Evolutionary conservation across 2,888 invertebrate genomes (phyloP), one percentile per base, ranked within the genome.

Genomic region (Nemurella pictetii): DNA sequence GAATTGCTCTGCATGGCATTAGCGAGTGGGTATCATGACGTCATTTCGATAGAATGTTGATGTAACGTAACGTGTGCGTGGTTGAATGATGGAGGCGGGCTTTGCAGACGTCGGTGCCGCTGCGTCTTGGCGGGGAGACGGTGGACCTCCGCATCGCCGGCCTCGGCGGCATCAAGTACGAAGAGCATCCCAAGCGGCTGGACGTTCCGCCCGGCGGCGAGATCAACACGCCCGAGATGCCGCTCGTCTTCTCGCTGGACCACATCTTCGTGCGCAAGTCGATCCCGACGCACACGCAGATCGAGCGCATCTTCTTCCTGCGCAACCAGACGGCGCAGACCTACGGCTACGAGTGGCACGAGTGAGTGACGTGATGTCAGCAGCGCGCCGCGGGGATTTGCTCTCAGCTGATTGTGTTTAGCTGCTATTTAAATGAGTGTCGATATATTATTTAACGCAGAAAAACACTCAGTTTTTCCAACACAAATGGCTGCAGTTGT

Each of bases 301-400:
- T 87, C 0, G 88, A 89, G 73, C 89, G 88, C 86, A 87, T 91
- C 86, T 87, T 91, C 84, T 90, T 91, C 86, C 88, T 92, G 72
- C 89, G 89, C 85, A 78, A 78, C 20, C 78, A 78, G 30, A 78
- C 78, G n/a, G 28, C 26, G n/a, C 29, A 78, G 28, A 30, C n/a
- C 5, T 78, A 78, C 20, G 28, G 27, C 26, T 78, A 78, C n/a
- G 28, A 28, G 9, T 78, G 78, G 78, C 26, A 78, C 30, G 78
- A 78, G 78, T 78, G 3, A 7, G 55, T 55, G n/a, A n/a, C n/a
- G n/a, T n/a, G n/a, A n/a, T n/a, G n/a, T n/a, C n/a, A n/a, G n/a
- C n/a, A n/a, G n/a, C n/a, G n/a, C n/a, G n/a, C n/a, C n/a, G n/a
- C n/a, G n/a, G n/a, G n/a, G n/a, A n/a, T n/a, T n/a, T n/a, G n/a